Percentiles rank a stretch among this genome's conserved stretches.
Evolutionary conservation across 1,140 invertebrate genomes (phyloP).

Genomic region (Trachymyrmex cornetzi): DNA sequence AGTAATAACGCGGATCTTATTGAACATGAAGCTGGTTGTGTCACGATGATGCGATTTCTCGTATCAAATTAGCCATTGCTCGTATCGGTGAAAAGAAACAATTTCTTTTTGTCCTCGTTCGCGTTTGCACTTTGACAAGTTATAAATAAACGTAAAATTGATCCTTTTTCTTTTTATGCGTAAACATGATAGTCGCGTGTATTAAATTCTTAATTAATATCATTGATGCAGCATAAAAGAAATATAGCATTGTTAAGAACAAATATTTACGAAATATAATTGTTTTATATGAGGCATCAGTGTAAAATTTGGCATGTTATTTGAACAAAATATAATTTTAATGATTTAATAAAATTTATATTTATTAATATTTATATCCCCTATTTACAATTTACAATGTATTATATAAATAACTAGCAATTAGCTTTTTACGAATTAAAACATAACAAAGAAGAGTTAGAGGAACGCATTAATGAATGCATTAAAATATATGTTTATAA

Average conservation of each 20-base stretch:
- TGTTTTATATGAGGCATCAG: background rate
- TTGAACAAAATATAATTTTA: background rate
- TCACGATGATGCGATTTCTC: background rate
- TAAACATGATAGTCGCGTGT: background rate
- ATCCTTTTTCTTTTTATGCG: background rate
- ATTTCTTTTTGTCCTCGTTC: background rate
- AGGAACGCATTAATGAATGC: no score
- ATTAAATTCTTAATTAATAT: slow-evolving; percentile 25
- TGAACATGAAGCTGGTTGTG: slow-evolving; percentile 18
- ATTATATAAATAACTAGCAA: background rate
- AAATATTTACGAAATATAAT: background rate
- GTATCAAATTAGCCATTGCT: background rate
- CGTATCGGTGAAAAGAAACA: background rate
- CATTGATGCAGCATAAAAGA: background rate
- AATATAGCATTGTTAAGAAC: background rate
- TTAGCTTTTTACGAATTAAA: background rate
- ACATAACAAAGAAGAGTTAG: background rate
- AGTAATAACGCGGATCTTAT: slow-evolving; percentile 16
- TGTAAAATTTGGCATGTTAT: background rate
- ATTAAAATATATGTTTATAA: background rate
- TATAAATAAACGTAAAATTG: slow-evolving; percentile 1
- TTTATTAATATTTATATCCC: background rate
- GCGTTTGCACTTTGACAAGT: background rate
- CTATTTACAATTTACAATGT: background rate
- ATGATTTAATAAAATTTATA: background rate